Evolutionary conservation across 1,140 invertebrate genomes (phyloP).

Genomic region (Polypedilum pembai): DNA sequence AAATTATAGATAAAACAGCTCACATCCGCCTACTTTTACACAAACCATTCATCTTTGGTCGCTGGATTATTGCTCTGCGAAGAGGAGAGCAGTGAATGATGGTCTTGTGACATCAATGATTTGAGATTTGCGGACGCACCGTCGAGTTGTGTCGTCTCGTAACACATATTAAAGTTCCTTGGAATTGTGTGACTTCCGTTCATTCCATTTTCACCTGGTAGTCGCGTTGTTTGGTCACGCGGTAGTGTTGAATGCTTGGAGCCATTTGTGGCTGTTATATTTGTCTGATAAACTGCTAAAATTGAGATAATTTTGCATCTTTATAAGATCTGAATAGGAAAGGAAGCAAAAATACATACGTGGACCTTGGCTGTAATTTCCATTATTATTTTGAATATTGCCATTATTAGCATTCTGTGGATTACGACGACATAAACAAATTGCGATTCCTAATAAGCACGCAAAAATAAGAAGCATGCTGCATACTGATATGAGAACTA

Average conservation of each 20-base stretch:
- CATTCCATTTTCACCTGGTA: conserved; percentile 71
- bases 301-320: conserved; percentile 23
- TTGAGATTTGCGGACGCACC: conserved; percentile 13
- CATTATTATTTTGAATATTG: conserved; percentile 47
- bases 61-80: conserved; percentile 44
- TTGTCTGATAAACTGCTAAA: conserved; percentile 1
- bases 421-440: conserved; percentile 65
- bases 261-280: conserved; percentile 68
- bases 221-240: conserved; percentile 43
- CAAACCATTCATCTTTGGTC: conserved; percentile 64
- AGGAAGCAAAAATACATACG: conserved; percentile 29
- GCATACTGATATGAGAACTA: conserved; percentile 61
- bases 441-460: conserved; percentile 55
- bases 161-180: conserved; percentile 32
- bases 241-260: conserved; percentile 52
- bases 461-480: conserved; percentile 58
- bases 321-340: conserved; percentile 35
- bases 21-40: conserved; percentile 50
- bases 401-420: conserved; percentile 40
- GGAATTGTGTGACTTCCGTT: conserved; percentile 33
- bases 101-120: conserved; percentile 43
- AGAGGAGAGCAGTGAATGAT: conserved; percentile 38
- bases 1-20: conserved; percentile 17
- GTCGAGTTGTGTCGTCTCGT: conserved; percentile 37
- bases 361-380: conserved; percentile 40